Evolutionary conservation across 2,113 vertebrate genomes (phyloP), one percentile per base, ranked within the genome.

Genomic region (Oxygymnocypris stewartii): DNA sequence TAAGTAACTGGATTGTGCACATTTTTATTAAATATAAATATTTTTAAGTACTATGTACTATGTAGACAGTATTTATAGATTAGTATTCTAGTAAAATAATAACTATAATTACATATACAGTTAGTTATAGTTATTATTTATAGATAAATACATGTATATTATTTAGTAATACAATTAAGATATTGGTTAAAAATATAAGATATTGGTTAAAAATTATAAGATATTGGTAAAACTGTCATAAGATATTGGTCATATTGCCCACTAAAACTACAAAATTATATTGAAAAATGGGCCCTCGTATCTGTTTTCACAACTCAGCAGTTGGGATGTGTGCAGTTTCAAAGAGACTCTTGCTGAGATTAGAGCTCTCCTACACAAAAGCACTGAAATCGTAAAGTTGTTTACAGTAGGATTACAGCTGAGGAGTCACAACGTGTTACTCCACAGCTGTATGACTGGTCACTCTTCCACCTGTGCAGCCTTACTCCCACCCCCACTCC

Each of bases 381-480:
- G 84, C 71, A 47, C 84, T 90, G 86, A 86, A 88, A 90, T 81
- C 90, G 81, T 84, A 37, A 65, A 86, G 88, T 86, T 84, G 92
- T 93, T 75, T 91, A 88, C 63, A 82, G 25, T 79, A 87, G 81
- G 85, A 91, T 90, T 91, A 88, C 82, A 89, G 89, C 61, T 67
- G 59, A 89, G 85, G 44, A 86, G 90, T 92, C 87, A 88, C 86
- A 89, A 94, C 93, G 93, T 94, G 93, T 93, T 94, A 91, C 91
- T 93, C 88, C 51, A 59, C 80, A 63, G 1, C 13, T 84, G 67
- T 84, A 79, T 80, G 31, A 83, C 4, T n/a, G 25, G 20, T 89
- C 85, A 82, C 88, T 85, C 86, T 88, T 91, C 86, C 67, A 84
- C 69, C 69, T 88, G 85, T 88, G 63, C 49, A 51, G 28, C 74